Evolutionary conservation across 2,797 vertebrate genomes (phyloP).

Genomic region (Picus viridis): DNA sequence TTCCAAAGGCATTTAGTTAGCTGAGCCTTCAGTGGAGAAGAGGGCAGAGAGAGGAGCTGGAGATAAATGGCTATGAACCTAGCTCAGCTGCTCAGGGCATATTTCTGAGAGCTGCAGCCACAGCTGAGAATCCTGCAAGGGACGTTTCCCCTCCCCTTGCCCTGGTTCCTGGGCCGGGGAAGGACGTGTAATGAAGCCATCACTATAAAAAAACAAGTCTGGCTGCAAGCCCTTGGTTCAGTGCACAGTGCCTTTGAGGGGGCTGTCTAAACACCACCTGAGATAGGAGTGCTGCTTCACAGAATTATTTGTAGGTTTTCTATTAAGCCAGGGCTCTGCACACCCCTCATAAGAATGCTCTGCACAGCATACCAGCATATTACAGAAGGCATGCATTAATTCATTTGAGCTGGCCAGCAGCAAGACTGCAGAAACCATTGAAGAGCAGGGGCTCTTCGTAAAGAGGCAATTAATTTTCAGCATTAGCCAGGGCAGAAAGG

Average conservation of each 20-base stretch:
- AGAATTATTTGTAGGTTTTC: neutral
- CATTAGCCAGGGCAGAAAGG: neutral
- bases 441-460: neutral
- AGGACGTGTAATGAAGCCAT: neutral
- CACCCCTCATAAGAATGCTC: too few relatives aligned
- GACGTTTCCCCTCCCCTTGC: neutral
- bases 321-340: neutral
- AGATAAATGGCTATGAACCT: conserved; percentile 56
- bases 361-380: neutral
- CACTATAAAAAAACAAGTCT: neutral
- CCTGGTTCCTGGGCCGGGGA: fast-evolving
- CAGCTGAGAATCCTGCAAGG: conserved; percentile 59
- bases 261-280: neutral
- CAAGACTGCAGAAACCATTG: neutral
- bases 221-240: neutral
- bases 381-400: neutral
- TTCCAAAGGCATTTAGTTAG: conserved; percentile 63
- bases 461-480: neutral
- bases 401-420: neutral
- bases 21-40: conserved; percentile 32
- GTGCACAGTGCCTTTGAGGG: neutral
- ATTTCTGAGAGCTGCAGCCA: conserved; percentile 49
- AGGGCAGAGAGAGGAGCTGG: conserved; percentile 39
- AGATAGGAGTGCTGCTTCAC: neutral
- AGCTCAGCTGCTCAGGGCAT: conserved; percentile 47